A percentile compares a stretch with the other conserved stretches of the same genome.
Evolutionary conservation across 2,797 vertebrate genomes (phyloP).

Genomic region (Sebastes iracundus): DNA sequence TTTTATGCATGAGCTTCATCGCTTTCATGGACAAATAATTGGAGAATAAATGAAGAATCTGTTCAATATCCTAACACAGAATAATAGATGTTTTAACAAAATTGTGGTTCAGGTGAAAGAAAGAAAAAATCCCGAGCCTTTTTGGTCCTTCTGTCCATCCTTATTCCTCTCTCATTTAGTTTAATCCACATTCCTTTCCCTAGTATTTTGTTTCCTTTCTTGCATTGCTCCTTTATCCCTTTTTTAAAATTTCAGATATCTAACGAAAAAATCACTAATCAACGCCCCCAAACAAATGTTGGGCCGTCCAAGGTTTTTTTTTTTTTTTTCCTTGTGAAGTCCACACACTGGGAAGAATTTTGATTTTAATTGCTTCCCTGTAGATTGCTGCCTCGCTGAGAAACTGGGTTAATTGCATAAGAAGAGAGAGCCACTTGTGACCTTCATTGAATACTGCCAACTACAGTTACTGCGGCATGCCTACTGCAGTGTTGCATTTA

Average conservation of each 20-base stretch:
- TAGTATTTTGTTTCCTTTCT: neutral
- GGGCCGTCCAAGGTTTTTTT: slow-evolving; percentile 38
- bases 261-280: slow-evolving; percentile 45
- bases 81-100: neutral
- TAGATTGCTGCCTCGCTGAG: slow-evolving; percentile 69
- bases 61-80: neutral
- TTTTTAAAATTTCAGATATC: neutral
- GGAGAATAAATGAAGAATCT: slow-evolving; percentile 4
- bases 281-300: slow-evolving; percentile 33
- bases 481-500: slow-evolving; percentile 9
- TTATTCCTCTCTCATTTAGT: neutral
- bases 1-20: slow-evolving; percentile 16
- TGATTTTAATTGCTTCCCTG: slow-evolving; percentile 81
- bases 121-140: neutral
- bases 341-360: slow-evolving; percentile 57
- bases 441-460: slow-evolving; percentile 64
- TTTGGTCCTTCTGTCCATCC: neutral
- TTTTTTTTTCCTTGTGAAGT: slow-evolving; percentile 48
- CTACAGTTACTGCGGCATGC: slow-evolving; percentile 33
- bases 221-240: neutral
- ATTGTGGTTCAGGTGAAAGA: neutral
- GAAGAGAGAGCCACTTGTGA: slow-evolving; percentile 62
- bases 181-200: neutral
- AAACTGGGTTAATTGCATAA: slow-evolving; percentile 81
- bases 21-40: slow-evolving; percentile 4